Base-by-base conservation (phyloP, 1,140 invertebrate genomes). In the Acromyrmex charruanus region DNA sequence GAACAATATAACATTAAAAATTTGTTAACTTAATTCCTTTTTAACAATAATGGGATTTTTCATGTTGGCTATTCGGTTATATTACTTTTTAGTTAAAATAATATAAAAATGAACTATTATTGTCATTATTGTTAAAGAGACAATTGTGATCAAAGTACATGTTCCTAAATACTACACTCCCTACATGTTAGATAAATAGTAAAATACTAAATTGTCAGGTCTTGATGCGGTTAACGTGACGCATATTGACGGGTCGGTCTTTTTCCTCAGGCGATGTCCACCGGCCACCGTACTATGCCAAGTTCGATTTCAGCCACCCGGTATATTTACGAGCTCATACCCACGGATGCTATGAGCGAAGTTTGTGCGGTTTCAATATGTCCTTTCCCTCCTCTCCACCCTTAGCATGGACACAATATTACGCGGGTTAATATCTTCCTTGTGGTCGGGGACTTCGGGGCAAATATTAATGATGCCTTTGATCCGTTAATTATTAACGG, bases 301-400 rank as follows among this genome's bases (percentile, higher is more conserved):
- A 72, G 80, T 87, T 87, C 80, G 82, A 87, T 71, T 35, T 58
- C 21, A 87, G 65, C 51, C 79, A 90, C 87, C 88, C 89, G 86
- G 85, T 89, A 90, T 91, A 92, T 90, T 90, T 92, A 87, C 89
- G 75, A 91, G 85, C 80, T 74, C 69, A 35, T 79, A 87, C 53
- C 87, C 87, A 31, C 53, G 77, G 74, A 92, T 88, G 88, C 87
- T 93, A 94, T 92, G 92, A 93, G 90, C 89, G 93, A 94, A 93
- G 92, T 94, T 94, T 91, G 74, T 93, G 93, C 90, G 92, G 93
- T 93, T 94, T 93, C 92, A 92, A 93, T 93, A 93, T 92, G 91
- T 91, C 91, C 92, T 89, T 25, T n/a, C 58, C 53, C 49, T 59
- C 59, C 31, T 31, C 63, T 21, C n/a, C 6, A 66, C 79, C 77